Percentiles rank a stretch among this genome's conserved stretches.
These are phyloP conservation scores for Periphyllus acericola DNA, from an alignment of 2,888 invertebrate species.

Conservation along the genomic window DNA sequence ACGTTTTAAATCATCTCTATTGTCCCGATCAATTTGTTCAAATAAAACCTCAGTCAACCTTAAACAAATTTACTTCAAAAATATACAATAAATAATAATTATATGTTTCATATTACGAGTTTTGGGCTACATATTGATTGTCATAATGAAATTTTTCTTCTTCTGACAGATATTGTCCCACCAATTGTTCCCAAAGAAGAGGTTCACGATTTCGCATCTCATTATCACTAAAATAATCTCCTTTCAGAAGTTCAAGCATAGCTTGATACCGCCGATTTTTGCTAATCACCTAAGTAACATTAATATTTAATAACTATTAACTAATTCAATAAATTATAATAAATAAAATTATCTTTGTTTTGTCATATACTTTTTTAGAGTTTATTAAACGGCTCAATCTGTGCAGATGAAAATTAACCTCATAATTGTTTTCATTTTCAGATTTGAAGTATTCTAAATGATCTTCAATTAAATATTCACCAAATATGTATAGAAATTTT, in stretches of 20 bases:
- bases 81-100: background rate
- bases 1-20: conserved; percentile 74
- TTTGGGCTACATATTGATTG: conserved; percentile 66
- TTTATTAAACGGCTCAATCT: conserved; percentile 73
- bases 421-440: conserved; percentile 68
- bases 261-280: conserved; percentile 87
- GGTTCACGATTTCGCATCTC: conserved; percentile 96
- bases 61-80: conserved; percentile 52
- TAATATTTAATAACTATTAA: background rate
- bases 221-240: conserved; percentile 86
- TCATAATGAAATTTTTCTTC: conserved; percentile 76
- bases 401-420: conserved; percentile 74
- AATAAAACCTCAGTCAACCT: conserved; percentile 80
- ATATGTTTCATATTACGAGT: conserved; percentile 63
- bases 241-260: conserved; percentile 77
- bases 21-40: conserved; percentile 81
- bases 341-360: background rate
- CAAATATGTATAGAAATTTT: conserved; percentile 81
- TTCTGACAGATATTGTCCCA: conserved; percentile 85
- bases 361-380: conserved; percentile 66
- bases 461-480: conserved; percentile 74
- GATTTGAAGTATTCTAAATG: conserved; percentile 79
- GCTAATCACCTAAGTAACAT: conserved; percentile 70
- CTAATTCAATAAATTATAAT: conserved; percentile 10
- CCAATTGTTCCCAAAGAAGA: conserved; percentile 85